phyloP scores from a whole-genome alignment of 2,888 invertebrate genomes.

The Ditylenchus weischeri region DNA sequence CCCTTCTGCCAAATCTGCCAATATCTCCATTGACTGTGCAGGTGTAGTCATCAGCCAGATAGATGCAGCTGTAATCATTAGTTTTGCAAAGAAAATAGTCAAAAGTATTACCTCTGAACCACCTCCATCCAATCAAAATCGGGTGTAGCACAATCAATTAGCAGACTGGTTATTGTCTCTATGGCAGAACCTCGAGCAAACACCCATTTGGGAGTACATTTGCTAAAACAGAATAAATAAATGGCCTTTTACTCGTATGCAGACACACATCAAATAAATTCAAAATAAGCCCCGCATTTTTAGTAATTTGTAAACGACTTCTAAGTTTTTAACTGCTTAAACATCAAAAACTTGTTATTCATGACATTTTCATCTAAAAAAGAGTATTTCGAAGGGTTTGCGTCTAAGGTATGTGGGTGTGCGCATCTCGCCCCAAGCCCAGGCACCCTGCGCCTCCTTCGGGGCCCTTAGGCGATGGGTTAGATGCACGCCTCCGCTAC shows the following conservation, averaged over 20 bases:
- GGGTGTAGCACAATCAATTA: conserved; percentile 16
- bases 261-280: too few species aligned
- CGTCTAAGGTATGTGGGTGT: too few species aligned
- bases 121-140: conserved; percentile 18
- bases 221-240: conserved; percentile 18
- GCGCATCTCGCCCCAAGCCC: too few species aligned
- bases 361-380: too few species aligned
- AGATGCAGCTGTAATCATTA: conserved; percentile 43
- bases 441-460: too few species aligned
- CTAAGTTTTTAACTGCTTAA: too few species aligned
- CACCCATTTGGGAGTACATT: conserved; percentile 29
- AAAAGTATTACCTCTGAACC: conserved; percentile 19
- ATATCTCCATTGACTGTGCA: conserved; percentile 85
- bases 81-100: not conserved
- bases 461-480: too few species aligned
- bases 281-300: too few species aligned
- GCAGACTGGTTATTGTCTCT: conserved; percentile 23
- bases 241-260: not conserved
- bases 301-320: too few species aligned
- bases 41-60: conserved; percentile 76
- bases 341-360: too few species aligned
- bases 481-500: too few species aligned
- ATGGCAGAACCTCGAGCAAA: conserved; percentile 32
- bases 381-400: too few species aligned
- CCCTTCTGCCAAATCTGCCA: conserved; percentile 78